Percentiles rank a stretch among this genome's conserved stretches.
Evolutionary conservation across 2,888 invertebrate genomes (phyloP).

Genomic region (Nephrotoma flavescens): DNA sequence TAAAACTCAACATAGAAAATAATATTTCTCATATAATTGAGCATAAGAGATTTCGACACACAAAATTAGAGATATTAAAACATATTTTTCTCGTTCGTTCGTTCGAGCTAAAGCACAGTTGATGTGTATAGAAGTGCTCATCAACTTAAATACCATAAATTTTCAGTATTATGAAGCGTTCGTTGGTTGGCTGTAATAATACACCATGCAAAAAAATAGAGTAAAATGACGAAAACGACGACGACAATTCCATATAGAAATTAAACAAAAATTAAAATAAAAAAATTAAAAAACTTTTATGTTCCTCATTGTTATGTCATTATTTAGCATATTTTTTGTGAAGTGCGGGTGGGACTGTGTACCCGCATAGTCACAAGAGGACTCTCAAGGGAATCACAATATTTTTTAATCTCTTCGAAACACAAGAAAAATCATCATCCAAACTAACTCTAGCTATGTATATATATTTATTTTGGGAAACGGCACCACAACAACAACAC

Average conservation of each 20-base stretch:
- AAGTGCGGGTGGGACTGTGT: neutral
- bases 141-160: neutral
- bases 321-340: neutral
- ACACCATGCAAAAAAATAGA: neutral
- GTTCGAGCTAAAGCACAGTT: neutral
- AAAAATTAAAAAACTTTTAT: neutral
- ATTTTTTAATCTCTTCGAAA: neutral
- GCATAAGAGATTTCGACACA: neutral
- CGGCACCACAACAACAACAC: neutral
- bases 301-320: neutral
- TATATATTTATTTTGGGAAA: neutral
- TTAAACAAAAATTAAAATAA: neutral
- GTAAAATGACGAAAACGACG: neutral
- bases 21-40: neutral
- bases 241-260: neutral
- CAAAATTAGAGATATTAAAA: neutral
- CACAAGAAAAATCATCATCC: neutral
- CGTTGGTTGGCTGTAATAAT: neutral
- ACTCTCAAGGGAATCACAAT: neutral
- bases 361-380: neutral
- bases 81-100: neutral
- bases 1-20: neutral
- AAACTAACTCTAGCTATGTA: neutral
- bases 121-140: neutral
- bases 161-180: neutral